These are phyloP conservation scores for Nomada lathburiana DNA, from an alignment of 2,888 invertebrate genomes.

Conservation along the genomic window DNA sequence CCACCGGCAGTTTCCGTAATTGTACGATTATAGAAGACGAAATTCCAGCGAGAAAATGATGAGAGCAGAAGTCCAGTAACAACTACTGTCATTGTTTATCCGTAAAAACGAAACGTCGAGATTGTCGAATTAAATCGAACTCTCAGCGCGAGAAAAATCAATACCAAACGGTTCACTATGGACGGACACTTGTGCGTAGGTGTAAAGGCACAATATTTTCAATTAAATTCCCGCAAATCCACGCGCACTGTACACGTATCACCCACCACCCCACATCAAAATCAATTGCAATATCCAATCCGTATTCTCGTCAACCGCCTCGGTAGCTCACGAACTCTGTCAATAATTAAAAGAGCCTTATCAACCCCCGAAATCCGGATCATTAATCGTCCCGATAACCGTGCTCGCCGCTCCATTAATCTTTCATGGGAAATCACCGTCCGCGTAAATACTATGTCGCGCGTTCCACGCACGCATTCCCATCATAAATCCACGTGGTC, in stretches of 20 bases:
- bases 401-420: neutral
- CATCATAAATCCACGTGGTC: slow-evolving; percentile 29
- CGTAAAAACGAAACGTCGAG: too few species aligned
- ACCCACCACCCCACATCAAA: neutral
- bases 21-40: neutral
- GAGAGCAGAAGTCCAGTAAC: too few species aligned
- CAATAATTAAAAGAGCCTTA: too few species aligned
- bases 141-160: too few species aligned
- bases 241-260: neutral
- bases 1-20: neutral
- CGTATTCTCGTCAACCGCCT: neutral
- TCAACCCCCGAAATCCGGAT: too few species aligned
- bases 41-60: too few species aligned
- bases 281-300: neutral
- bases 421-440: neutral
- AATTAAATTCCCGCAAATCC: neutral
- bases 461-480: neutral
- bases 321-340: neutral
- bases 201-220: too few species aligned
- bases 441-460: neutral
- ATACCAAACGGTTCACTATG: too few species aligned
- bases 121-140: too few species aligned
- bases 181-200: too few species aligned
- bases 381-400: too few species aligned
- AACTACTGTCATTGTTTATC: too few species aligned